Percentiles rank a stretch among this genome's conserved stretches.
Evolutionary conservation across 1,140 invertebrate genomes (phyloP).

Genomic region (Homarus americanus): DNA sequence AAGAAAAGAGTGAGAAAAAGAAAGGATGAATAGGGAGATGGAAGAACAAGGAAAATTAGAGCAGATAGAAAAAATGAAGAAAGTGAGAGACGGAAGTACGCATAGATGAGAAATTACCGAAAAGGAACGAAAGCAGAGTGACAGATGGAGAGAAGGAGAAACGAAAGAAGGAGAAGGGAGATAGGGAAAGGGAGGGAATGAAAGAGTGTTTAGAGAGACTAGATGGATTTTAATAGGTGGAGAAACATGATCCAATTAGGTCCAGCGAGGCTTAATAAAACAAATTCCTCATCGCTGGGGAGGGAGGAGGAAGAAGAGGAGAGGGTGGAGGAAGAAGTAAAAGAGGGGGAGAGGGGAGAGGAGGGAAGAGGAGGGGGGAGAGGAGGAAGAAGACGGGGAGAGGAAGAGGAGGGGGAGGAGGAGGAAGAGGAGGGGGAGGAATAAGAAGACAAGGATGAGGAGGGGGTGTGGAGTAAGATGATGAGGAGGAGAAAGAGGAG

Average conservation of each 20-base stretch:
- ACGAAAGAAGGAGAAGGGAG: not conserved
- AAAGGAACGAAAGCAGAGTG: not conserved
- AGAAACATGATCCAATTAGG: not conserved
- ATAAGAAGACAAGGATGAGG: too few species aligned
- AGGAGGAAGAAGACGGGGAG: not conserved
- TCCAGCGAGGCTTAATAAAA: not conserved
- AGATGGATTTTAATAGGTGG: not conserved
- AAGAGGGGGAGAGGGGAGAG: not conserved
- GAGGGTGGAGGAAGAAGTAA: not conserved
- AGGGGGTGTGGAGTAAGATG: too few species aligned
- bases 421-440: too few species aligned
- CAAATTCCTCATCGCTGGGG: not conserved
- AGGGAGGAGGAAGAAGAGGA: not conserved
- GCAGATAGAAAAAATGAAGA: too few species aligned
- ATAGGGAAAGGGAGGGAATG: not conserved
- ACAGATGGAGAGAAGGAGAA: not conserved
- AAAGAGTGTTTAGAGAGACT: not conserved
- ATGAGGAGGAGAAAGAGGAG: too few species aligned
- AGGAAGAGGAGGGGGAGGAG: not conserved
- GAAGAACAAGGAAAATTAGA: too few species aligned
- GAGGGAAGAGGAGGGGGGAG: too few species aligned
- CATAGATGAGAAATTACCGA: not conserved
- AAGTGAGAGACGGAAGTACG: not conserved
- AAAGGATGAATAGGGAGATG: too few species aligned
- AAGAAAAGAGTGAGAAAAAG: not conserved